Evolutionary conservation across 2,888 invertebrate genomes (phyloP).

Genomic region (Copidosoma aretas): DNA sequence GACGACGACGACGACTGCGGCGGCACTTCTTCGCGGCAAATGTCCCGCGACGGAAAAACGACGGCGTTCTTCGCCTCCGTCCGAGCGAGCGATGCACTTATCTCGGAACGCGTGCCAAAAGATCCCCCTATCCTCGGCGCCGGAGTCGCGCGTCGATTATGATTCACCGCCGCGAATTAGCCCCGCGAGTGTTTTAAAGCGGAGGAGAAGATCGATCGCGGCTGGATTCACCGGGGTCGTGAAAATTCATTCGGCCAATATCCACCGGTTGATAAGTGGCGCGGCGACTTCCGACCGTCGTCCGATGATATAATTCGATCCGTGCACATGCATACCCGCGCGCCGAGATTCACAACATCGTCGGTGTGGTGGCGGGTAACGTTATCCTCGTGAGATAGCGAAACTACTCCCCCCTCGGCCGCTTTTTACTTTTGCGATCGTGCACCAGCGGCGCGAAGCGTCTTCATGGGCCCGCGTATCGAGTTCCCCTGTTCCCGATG

Average conservation of each 20-base stretch:
- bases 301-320: constrained; percentile 36
- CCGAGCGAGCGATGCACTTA: too few relatives aligned
- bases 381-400: constrained; percentile 49
- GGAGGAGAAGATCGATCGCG: too few relatives aligned
- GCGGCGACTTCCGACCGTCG: neutral
- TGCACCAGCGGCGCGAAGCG: constrained; percentile 43
- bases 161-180: neutral
- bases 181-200: neutral
- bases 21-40: constrained; percentile 51
- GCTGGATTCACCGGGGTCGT: too few relatives aligned
- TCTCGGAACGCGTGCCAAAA: constrained; percentile 7
- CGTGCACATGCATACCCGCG: constrained; percentile 34
- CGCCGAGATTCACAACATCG: constrained; percentile 38
- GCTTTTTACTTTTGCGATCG: constrained; percentile 40
- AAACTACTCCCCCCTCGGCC: too few relatives aligned
- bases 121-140: neutral
- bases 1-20: constrained; percentile 19
- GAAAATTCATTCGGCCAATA: constrained; percentile 6
- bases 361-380: constrained; percentile 42
- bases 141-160: neutral
- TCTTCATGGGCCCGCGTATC: constrained; percentile 47
- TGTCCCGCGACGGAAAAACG: constrained; percentile 58
- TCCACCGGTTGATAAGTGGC: neutral
- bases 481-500: constrained; percentile 41
- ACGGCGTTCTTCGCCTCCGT: too few relatives aligned